phyloP scores from a whole-genome alignment of 2,797 vertebrate species.

The Lophotriccus pileatus region DNA sequence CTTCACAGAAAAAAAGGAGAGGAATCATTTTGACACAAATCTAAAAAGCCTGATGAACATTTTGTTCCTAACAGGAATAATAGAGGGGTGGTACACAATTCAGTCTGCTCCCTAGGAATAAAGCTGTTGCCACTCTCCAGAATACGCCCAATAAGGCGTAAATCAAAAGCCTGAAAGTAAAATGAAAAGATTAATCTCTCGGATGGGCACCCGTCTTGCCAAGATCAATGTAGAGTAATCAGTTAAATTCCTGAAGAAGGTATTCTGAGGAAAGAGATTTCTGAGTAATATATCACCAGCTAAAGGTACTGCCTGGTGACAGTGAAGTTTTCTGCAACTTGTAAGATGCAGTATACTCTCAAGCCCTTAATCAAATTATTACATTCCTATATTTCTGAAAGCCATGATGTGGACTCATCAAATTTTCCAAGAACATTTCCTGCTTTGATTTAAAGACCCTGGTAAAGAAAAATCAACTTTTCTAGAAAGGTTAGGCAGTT shows the following conservation, averaged over 20 bases:
- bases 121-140: background rate
- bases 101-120: background rate
- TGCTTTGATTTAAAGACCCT: background rate
- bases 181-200: background rate
- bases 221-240: background rate
- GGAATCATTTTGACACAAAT: background rate
- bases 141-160: background rate
- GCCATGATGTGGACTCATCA: no score
- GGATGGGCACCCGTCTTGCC: background rate
- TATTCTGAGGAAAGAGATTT: background rate
- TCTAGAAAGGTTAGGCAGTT: background rate
- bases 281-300: background rate
- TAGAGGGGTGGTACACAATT: background rate
- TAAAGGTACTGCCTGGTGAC: background rate
- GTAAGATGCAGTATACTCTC: background rate
- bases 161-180: slow-evolving; percentile 6
- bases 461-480: background rate
- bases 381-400: background rate
- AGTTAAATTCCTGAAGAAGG: background rate
- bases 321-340: background rate
- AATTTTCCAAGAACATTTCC: background rate
- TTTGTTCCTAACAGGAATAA: background rate
- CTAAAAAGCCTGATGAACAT: background rate
- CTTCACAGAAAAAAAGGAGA: background rate
- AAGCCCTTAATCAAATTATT: background rate